Evolutionary conservation across 1,140 invertebrate genomes (phyloP), one percentile per base, ranked within the genome.

Genomic region (Lethrus apterus): DNA sequence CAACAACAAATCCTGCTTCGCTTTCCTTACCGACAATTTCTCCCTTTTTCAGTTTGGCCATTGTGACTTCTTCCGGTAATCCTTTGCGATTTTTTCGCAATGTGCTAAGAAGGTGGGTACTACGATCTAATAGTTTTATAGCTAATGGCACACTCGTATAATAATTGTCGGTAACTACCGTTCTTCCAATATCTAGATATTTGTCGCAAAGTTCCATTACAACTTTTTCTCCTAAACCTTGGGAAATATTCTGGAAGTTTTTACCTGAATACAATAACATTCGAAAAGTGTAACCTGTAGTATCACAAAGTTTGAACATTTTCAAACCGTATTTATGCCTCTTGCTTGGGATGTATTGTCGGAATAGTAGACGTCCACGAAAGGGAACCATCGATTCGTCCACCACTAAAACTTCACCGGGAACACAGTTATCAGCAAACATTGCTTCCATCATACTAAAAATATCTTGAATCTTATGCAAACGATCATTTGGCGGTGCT

Each of bases 341-440:
- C 51, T 68, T 69, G 44, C 64, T 58, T 49, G 55, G 55, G 21
- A 66, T 58, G 44, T 70, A 68, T 43, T 69, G 65, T 7, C 54
- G 46, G 40, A 64, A 68, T 52, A 46, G 41, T 11, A 70, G 52
- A 21, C 63, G 50, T 4, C 65, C 64, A 40, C 57, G 50, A 56
- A 65, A 70, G 1, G 66, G 64, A 14, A 70, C 55, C 55, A 70
- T 59, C 1, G 57, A 57, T 57, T 70, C 66, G 51, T 69, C 63
- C 17, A 68, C 30, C 7, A 44, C 48, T 9, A 57, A 32, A 21
- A 29, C 36, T 31, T 44, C 29, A 7, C 33, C 24, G n/a, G 52
- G 47, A 11, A 44, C 46, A 8, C 51, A 24, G 23, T 19, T 49
- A 8, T 48, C 32, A 19, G 52, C n/a, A 23, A 56, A 40, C 10